Conservation (phyloP, 2,113 vertebrate species). For the Apodemus speciosus region DNA sequence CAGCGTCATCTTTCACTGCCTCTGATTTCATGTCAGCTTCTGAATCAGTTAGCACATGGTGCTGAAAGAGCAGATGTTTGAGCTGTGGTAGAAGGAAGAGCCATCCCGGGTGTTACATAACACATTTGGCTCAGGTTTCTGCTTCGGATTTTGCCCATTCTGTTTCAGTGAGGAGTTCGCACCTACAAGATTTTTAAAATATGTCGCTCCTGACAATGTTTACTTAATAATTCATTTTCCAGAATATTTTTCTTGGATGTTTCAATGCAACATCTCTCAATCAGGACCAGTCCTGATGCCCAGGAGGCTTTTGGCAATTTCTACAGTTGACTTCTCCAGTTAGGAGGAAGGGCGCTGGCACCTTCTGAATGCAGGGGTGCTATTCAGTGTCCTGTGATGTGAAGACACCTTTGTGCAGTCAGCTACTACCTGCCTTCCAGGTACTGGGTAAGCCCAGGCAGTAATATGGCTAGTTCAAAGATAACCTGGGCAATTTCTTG, state of each 20-base stretch:
- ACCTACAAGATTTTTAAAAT: conserved; percentile 55
- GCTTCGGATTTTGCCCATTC: conserved; percentile 66
- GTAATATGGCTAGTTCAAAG: not conserved
- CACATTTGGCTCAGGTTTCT: conserved; percentile 71
- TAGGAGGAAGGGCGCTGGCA: not conserved
- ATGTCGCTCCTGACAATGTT: conserved; percentile 56
- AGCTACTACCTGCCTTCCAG: not conserved
- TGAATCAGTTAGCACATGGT: conserved; percentile 61
- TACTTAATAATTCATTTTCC: conserved; percentile 25
- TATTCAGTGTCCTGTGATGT: accelerated
- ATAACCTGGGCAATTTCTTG: not conserved
- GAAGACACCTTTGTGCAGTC: accelerated
- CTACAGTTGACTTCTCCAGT: not conserved
- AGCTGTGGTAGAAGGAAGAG: conserved; percentile 64
- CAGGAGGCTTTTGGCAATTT: not conserved
- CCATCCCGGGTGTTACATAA: conserved; percentile 73
- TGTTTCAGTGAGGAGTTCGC: conserved; percentile 66
- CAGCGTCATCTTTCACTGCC: conserved; percentile 41
- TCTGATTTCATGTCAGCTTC: conserved; percentile 67
- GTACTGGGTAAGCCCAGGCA: not conserved
- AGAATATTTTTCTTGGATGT: not conserved
- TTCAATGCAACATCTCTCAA: not conserved
- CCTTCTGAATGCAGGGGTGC: not conserved
- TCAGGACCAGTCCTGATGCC: not conserved
- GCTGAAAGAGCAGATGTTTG: conserved; percentile 79